Percentiles rank a stretch among this genome's conserved stretches.
Conservation (phyloP, 2,888 invertebrate species). For the Ennomos quercinarius region DNA sequence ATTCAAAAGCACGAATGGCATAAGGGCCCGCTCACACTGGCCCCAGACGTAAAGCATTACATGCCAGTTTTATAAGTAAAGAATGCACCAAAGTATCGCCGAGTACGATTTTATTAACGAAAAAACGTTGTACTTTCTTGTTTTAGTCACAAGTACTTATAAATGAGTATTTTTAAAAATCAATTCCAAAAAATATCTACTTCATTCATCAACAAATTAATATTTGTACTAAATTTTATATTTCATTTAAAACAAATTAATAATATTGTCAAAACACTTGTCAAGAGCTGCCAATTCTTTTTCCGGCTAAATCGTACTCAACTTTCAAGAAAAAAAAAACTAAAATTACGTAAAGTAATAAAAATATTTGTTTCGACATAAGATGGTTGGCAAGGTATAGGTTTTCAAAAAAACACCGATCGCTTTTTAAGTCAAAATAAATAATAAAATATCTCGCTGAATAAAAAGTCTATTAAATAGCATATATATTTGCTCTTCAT, state of each 20-base stretch:
- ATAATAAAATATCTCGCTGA: constrained; percentile 37
- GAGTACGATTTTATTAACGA: constrained; percentile 32
- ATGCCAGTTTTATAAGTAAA: constrained; percentile 62
- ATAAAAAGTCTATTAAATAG: constrained; percentile 31
- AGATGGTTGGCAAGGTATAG: constrained; percentile 68
- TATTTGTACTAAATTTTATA: constrained; percentile 8
- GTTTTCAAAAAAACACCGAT: constrained; percentile 43
- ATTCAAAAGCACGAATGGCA: constrained; percentile 79
- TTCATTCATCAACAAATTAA: background rate
- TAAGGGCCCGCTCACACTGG: constrained; percentile 44
- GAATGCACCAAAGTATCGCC: constrained; percentile 47
- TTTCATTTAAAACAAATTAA: background rate
- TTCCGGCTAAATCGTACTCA: constrained; percentile 39
- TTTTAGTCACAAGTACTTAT: background rate
- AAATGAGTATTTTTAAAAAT: constrained; percentile 22
- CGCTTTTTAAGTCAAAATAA: constrained; percentile 37
- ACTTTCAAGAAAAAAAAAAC: constrained; percentile 39
- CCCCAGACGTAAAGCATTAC: constrained; percentile 67
- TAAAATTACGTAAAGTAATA: constrained; percentile 48
- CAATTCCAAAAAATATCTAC: constrained; percentile 13
- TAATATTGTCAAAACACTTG: background rate
- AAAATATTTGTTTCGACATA: constrained; percentile 52
- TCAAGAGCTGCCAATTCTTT: constrained; percentile 38
- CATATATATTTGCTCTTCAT: constrained; percentile 14
- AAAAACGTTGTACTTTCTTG: constrained; percentile 39